phyloP scores from a whole-genome alignment of 2,113 vertebrate genomes.

The Xiphophorus couchianus region DNA sequence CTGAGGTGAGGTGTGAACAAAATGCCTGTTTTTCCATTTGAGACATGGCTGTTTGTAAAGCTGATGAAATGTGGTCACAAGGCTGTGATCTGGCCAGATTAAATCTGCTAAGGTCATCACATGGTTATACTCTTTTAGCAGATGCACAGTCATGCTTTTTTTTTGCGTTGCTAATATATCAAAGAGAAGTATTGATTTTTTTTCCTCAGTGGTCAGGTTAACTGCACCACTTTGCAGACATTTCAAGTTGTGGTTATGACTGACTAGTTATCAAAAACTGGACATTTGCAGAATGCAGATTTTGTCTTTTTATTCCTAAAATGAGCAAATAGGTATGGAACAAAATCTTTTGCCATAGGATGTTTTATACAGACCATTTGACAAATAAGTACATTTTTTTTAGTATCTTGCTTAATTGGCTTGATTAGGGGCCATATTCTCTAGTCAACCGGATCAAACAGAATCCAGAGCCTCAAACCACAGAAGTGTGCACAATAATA shows the following conservation, averaged over 20 bases:
- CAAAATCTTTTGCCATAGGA: too few species aligned
- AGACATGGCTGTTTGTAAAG: neutral
- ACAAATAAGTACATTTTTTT: too few species aligned
- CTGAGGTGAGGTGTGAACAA: neutral
- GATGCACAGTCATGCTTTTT: conserved; percentile 1
- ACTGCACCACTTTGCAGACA: neutral
- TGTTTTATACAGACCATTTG: too few species aligned
- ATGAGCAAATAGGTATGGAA: too few species aligned
- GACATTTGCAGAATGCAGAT: too few species aligned
- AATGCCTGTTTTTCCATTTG: neutral
- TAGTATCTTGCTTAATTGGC: too few species aligned
- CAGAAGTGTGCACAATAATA: too few species aligned
- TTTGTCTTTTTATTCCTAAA: too few species aligned
- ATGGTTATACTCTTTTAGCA: neutral
- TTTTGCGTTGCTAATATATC: neutral
- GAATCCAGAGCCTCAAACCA: too few species aligned
- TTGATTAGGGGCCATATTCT: too few species aligned
- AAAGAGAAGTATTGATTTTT: neutral
- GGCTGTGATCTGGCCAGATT: neutral
- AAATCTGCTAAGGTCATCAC: neutral
- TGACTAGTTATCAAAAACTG: too few species aligned
- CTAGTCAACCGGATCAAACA: too few species aligned
- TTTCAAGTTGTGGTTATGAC: neutral
- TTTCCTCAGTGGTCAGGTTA: neutral
- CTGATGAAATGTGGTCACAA: neutral